Evolutionary conservation across 2,797 vertebrate species (phyloP).

Genomic region (Anguilla marmorata): DNA sequence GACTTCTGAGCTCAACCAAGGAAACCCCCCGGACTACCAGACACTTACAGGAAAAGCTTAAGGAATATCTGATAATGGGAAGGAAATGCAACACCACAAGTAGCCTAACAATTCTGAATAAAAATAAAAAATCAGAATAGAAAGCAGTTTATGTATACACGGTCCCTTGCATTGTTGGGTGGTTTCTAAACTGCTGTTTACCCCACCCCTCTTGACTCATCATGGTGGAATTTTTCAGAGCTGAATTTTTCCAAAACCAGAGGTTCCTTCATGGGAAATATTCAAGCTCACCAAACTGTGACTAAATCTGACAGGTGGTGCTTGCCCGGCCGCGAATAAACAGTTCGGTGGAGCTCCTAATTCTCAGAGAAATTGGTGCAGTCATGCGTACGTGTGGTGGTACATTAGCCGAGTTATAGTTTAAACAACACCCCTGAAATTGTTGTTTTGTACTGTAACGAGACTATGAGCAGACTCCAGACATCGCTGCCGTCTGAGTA

Average conservation of each 20-base stretch:
- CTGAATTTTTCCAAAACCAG: slow-evolving; percentile 22
- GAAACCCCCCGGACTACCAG: neutral
- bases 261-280: slow-evolving; percentile 25
- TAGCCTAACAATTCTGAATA: neutral
- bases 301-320: slow-evolving; percentile 3
- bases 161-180: neutral
- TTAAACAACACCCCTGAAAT: neutral
- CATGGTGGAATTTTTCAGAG: slow-evolving; percentile 32
- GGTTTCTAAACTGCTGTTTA: neutral
- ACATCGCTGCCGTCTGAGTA: neutral
- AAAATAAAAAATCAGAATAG: neutral
- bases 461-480: neutral
- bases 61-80: neutral
- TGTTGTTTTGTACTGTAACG: neutral
- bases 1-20: neutral
- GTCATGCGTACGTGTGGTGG: neutral
- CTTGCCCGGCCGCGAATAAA: neutral
- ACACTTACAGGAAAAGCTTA: neutral
- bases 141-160: neutral
- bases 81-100: neutral
- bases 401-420: slow-evolving; percentile 12
- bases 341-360: neutral
- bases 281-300: neutral
- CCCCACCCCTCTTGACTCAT: slow-evolving; percentile 45
- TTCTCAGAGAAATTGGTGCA: neutral